phyloP scores from a whole-genome alignment of 2,888 invertebrate species.

The Amorpha juglandis region DNA sequence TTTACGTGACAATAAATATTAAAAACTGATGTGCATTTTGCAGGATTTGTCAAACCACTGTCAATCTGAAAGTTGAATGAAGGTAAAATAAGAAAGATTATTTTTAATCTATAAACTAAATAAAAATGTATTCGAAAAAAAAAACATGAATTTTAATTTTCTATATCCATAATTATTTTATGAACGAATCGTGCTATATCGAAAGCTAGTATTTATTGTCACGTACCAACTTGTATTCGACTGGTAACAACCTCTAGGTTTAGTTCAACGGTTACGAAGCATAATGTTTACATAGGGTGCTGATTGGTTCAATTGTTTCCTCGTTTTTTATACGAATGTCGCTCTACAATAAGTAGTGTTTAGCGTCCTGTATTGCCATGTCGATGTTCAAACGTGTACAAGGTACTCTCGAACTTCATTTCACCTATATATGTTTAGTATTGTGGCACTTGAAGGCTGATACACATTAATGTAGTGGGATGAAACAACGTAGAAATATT shows the following conservation, averaged over 20 bases:
- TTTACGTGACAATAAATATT: conserved; percentile 24
- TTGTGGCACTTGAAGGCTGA: too few relatives aligned
- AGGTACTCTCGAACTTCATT: neutral
- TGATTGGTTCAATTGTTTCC: conserved; percentile 54
- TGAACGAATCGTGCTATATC: neutral
- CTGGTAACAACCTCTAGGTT: conserved; percentile 53
- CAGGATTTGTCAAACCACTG: neutral
- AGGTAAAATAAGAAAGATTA: neutral
- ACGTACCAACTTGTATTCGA: conserved; percentile 43
- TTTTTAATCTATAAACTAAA: too few relatives aligned
- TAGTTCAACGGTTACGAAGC: conserved; percentile 58
- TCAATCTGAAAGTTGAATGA: too few relatives aligned
- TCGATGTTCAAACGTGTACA: neutral
- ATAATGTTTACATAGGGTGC: conserved; percentile 64
- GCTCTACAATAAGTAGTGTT: conserved; percentile 35
- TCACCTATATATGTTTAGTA: too few relatives aligned
- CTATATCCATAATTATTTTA: too few relatives aligned
- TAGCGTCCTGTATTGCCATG: neutral
- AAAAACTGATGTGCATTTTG: neutral
- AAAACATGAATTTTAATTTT: too few relatives aligned
- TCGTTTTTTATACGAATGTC: conserved; percentile 43
- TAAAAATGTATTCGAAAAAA: too few relatives aligned
- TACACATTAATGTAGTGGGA: too few relatives aligned
- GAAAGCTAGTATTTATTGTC: conserved; percentile 23
- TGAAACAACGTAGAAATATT: too few relatives aligned